Evolutionary conservation across 2,797 vertebrate genomes (phyloP).

Genomic region (Nyctalus aviator): DNA sequence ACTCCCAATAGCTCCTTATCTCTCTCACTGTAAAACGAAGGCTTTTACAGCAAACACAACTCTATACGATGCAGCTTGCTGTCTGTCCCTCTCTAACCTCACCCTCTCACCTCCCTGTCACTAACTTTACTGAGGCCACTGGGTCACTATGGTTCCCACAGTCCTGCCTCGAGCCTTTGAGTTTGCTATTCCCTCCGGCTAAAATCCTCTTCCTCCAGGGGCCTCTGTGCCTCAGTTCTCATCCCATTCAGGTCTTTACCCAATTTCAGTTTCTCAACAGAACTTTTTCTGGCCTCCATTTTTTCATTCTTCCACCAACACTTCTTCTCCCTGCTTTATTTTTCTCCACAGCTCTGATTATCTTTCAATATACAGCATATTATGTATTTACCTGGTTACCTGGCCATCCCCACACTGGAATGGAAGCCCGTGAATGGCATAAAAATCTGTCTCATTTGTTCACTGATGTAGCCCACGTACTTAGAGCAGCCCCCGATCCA

Average conservation of each 20-base stretch:
- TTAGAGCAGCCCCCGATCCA: background rate
- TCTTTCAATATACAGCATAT: background rate
- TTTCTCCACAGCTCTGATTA: background rate
- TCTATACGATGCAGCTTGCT: too few relatives aligned
- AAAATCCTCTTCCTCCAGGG: background rate
- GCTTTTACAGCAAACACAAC: too few relatives aligned
- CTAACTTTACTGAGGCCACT: background rate
- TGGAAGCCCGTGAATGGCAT: background rate
- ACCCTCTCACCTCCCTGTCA: too few relatives aligned
- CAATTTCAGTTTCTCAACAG: background rate
- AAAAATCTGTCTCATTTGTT: background rate
- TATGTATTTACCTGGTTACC: background rate
- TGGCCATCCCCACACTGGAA: background rate
- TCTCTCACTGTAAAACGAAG: background rate
- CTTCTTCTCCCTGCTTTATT: background rate
- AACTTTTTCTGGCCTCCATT: background rate
- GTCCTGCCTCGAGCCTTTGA: background rate
- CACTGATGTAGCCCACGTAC: accelerated
- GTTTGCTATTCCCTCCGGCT: background rate
- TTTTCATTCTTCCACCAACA: background rate
- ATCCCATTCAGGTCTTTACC: background rate
- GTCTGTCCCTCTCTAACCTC: background rate
- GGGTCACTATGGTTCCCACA: background rate
- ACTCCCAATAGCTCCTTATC: background rate
- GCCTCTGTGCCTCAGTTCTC: accelerated